These are phyloP conservation scores for Tipula vernalis DNA, from an alignment of 2,888 invertebrate species.

Conservation along the genomic window DNA sequence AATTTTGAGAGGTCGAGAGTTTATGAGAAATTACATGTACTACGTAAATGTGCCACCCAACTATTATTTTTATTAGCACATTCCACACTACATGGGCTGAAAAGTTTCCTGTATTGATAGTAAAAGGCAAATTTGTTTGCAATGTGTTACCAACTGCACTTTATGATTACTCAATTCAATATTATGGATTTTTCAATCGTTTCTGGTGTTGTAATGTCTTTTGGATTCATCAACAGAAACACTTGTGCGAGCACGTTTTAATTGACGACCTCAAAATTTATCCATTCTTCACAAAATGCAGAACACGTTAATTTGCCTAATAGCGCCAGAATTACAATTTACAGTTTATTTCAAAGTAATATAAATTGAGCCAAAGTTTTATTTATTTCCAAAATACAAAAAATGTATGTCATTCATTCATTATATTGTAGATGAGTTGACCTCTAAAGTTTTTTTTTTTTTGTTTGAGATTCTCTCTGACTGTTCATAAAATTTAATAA, in stretches of 20 bases:
- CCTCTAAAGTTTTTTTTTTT: neutral
- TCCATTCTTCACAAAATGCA: too few species aligned
- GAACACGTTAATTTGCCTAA: too few species aligned
- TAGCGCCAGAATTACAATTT: neutral
- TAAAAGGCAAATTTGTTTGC: too few species aligned
- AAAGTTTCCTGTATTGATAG: too few species aligned
- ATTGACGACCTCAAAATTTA: too few species aligned
- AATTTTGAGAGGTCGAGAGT: neutral
- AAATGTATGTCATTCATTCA: neutral
- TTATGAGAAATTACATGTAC: neutral
- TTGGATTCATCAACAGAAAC: too few species aligned
- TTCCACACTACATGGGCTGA: neutral
- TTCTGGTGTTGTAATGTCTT: too few species aligned
- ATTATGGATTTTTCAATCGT: too few species aligned
- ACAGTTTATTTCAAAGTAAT: neutral
- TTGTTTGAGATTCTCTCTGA: neutral
- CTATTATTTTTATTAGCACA: neutral
- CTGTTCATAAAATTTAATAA: neutral
- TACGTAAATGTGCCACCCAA: neutral
- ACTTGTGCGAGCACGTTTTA: too few species aligned
- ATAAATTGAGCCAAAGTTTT: neutral
- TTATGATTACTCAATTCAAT: too few species aligned
- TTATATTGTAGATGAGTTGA: neutral
- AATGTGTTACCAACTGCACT: too few species aligned
- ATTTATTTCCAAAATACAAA: neutral